These are phyloP conservation scores for Panagrolaimus sp. DNA, from an alignment of 1,140 invertebrate species.

Conservation along the genomic window DNA sequence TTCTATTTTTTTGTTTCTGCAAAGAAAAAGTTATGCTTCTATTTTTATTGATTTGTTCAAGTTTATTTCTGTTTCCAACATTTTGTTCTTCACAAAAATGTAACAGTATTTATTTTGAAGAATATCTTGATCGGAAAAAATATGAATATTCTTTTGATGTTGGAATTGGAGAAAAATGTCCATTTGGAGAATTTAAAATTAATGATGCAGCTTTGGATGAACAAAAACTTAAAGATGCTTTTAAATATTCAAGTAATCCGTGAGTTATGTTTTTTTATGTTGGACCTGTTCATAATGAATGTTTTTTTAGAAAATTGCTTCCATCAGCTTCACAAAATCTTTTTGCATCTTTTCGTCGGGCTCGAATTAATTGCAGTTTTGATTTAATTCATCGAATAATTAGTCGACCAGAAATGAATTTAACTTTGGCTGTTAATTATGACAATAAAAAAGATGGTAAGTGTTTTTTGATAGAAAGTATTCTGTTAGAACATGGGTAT, in stretches of 20 bases:
- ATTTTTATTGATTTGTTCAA: no score
- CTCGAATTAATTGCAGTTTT: background rate
- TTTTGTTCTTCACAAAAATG: background rate
- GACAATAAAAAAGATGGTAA: background rate
- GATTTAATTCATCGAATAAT: conserved; percentile 3
- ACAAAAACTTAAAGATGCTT: background rate
- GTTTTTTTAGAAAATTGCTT: no score
- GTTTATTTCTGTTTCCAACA: no score
- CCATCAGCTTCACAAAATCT: background rate
- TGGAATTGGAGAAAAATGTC: background rate
- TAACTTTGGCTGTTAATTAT: conserved; percentile 10
- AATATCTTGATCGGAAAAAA: background rate
- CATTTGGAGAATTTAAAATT: background rate
- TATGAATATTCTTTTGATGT: conserved; percentile 6
- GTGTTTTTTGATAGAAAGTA: no score
- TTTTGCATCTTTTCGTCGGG: background rate
- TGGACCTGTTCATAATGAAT: no score
- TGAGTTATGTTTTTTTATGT: background rate
- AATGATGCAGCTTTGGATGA: background rate
- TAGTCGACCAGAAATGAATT: background rate
- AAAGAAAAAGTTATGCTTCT: no score
- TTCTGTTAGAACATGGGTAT: no score
- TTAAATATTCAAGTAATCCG: background rate
- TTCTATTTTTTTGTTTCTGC: no score
- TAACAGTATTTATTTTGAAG: background rate